These are phyloP conservation scores for Pilophorus perplexus DNA, from an alignment of 2,888 invertebrate species.

Conservation along the genomic window DNA sequence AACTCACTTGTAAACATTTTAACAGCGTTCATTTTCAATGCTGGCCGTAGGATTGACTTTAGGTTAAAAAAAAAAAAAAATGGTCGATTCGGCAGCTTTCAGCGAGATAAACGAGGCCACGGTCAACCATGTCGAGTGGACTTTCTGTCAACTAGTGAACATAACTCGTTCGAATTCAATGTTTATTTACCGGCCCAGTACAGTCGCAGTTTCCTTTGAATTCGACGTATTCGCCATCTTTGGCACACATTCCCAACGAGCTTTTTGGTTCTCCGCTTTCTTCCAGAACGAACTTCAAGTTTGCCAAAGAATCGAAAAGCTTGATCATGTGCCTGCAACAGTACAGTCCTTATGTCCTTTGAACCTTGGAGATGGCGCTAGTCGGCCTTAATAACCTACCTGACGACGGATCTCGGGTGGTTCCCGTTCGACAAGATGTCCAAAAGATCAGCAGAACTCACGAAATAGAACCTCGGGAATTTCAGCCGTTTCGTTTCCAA, in stretches of 20 bases:
- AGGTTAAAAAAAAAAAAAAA: no score
- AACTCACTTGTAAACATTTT: no score
- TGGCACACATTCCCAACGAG: conserved; percentile 84
- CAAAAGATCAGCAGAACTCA: conserved; percentile 90
- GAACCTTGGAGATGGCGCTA: no score
- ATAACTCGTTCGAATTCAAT: no score
- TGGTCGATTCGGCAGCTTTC: no score
- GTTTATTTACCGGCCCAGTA: conserved; percentile 69
- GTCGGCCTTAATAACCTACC: no score
- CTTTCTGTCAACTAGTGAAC: no score
- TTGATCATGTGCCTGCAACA: conserved; percentile 82
- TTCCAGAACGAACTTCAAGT: conserved; percentile 70
- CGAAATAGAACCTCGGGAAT: conserved; percentile 95
- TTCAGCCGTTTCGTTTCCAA: conserved; percentile 93
- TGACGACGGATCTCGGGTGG: conserved; percentile 78
- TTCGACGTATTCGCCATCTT: conserved; percentile 89
- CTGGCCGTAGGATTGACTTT: no score
- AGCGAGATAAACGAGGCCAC: no score
- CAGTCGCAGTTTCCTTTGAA: conserved; percentile 79
- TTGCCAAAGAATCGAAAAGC: conserved; percentile 91
- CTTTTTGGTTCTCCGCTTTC: conserved; percentile 57
- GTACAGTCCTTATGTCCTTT: no score
- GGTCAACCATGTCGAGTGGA: no score
- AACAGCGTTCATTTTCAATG: no score
- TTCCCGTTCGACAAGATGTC: conserved; percentile 95